Percentiles rank a stretch among this genome's conserved stretches.
Evolutionary conservation across 2,888 invertebrate species (phyloP).

Genomic region (Pantelozetes paolii): DNA sequence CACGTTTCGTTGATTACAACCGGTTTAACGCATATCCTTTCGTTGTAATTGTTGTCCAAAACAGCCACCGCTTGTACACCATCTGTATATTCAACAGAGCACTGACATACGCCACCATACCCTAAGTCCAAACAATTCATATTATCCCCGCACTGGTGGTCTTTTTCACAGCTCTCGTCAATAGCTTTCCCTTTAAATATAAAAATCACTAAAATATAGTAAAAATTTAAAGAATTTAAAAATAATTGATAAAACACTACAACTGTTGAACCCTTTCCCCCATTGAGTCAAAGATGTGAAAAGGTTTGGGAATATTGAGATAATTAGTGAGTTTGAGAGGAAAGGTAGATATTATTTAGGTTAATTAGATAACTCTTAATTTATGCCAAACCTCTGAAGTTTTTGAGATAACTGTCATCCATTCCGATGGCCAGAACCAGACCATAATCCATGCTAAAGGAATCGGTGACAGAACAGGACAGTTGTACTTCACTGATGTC

Average conservation of each 20-base stretch:
- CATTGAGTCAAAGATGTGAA: too few relatives aligned
- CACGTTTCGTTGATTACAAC: not conserved
- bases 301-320: too few relatives aligned
- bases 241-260: too few relatives aligned
- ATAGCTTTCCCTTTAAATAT: constrained; percentile 2
- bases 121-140: not conserved
- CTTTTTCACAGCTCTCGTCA: not conserved
- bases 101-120: not conserved
- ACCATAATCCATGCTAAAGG: not conserved
- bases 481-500: not conserved
- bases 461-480: constrained; percentile 9
- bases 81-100: not conserved
- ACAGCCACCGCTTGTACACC: not conserved
- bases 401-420: not conserved
- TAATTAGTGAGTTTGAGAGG: too few relatives aligned
- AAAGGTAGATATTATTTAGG: too few relatives aligned
- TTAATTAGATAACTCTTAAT: too few relatives aligned
- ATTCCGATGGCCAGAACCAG: not conserved
- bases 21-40: not conserved
- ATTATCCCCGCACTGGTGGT: constrained; percentile 13
- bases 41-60: not conserved
- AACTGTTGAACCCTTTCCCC: too few relatives aligned
- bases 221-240: too few relatives aligned
- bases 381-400: constrained; percentile 7
- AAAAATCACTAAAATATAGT: too few relatives aligned